These are phyloP conservation scores for Phortica magna DNA, from an alignment of 2,888 invertebrate species.

Conservation along the genomic window DNA sequence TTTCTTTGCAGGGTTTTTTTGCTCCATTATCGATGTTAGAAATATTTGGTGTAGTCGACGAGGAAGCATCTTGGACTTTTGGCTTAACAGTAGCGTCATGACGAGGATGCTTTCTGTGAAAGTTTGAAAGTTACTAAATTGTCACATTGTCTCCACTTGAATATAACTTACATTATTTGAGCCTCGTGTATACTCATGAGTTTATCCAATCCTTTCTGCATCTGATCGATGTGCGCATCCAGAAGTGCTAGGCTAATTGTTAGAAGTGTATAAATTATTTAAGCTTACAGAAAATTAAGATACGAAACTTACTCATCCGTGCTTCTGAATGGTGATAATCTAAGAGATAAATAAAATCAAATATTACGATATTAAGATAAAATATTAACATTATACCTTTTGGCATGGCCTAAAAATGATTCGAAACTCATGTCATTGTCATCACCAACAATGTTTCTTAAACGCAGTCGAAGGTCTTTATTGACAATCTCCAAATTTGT, in stretches of 20 bases:
- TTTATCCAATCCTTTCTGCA: slow-evolving; percentile 72
- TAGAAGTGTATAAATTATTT: not conserved
- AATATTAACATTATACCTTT: slow-evolving; percentile 52
- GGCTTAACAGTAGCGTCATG: slow-evolving; percentile 55
- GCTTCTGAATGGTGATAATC: slow-evolving; percentile 71
- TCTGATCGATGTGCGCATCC: slow-evolving; percentile 67
- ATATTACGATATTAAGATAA: not conserved
- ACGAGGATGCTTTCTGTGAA: slow-evolving; percentile 57
- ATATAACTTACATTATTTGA: slow-evolving; percentile 61
- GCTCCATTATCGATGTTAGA: slow-evolving; percentile 59
- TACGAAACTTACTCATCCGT: slow-evolving; percentile 67
- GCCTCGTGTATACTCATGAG: slow-evolving; percentile 69
- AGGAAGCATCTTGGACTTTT: slow-evolving; percentile 48
- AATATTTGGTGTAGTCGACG: slow-evolving; percentile 47
- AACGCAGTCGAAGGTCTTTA: slow-evolving; percentile 73
- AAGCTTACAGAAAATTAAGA: slow-evolving; percentile 17
- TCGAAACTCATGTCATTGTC: slow-evolving; percentile 75
- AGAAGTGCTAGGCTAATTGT: slow-evolving; percentile 58
- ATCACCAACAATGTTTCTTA: slow-evolving; percentile 69
- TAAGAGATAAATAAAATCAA: slow-evolving; percentile 38
- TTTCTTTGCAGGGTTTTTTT: slow-evolving; percentile 71
- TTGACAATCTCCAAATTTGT: slow-evolving; percentile 69
- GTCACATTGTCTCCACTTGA: not conserved
- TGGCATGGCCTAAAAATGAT: slow-evolving; percentile 71
- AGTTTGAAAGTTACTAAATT: not conserved